phyloP scores from a whole-genome alignment of 2,888 invertebrate genomes.

The Agriopis marginaria region DNA sequence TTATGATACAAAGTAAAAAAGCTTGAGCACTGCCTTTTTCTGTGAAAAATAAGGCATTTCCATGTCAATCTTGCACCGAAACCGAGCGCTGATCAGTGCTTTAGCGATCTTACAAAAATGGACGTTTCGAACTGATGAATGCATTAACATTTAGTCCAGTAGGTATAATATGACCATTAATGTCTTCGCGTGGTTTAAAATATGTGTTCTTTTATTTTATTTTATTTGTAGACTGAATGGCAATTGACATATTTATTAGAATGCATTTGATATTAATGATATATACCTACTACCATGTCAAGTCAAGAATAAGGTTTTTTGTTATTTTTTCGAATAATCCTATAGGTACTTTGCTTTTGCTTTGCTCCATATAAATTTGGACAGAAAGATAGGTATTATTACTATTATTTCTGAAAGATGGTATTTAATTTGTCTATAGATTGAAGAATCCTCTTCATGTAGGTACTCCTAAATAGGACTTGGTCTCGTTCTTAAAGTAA shows the following conservation, averaged over 20 bases:
- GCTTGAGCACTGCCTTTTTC: neutral
- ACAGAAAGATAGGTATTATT: too few species aligned
- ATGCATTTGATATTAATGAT: neutral
- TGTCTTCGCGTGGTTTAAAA: constrained; percentile 28
- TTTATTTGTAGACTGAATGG: constrained; percentile 13
- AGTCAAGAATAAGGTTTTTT: neutral
- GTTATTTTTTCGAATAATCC: neutral
- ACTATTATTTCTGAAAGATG: too few species aligned
- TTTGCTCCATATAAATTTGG: too few species aligned
- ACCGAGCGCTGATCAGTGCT: too few species aligned
- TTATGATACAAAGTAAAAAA: too few species aligned
- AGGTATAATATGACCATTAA: constrained; percentile 41
- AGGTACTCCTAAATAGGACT: too few species aligned
- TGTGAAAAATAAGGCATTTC: neutral
- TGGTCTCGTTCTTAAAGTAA: too few species aligned
- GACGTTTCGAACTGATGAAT: constrained; percentile 6
- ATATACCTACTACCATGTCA: neutral
- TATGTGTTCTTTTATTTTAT: constrained; percentile 1
- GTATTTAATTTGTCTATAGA: too few species aligned
- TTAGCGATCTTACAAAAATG: neutral
- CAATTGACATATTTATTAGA: constrained; percentile 13
- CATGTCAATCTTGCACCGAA: neutral
- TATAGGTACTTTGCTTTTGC: too few species aligned
- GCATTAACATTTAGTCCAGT: constrained; percentile 20
- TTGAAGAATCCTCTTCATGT: too few species aligned